phyloP scores from a whole-genome alignment of 2,113 vertebrate species.

The Bubo blakistoni region DNA sequence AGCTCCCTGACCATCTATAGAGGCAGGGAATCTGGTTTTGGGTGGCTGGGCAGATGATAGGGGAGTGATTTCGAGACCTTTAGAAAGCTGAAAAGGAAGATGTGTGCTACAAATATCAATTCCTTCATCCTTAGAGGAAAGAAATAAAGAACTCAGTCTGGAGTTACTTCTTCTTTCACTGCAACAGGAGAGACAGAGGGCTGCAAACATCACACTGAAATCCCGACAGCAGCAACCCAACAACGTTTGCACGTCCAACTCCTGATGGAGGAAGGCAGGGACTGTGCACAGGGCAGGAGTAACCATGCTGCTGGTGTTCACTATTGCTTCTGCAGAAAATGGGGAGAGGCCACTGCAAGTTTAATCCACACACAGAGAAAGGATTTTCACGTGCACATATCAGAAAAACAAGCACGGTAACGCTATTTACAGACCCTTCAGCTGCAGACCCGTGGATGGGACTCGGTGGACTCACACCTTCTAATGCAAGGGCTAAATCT shows the following conservation, averaged over 20 bases:
- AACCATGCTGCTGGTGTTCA: rapidly evolving
- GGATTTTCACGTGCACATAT: not conserved
- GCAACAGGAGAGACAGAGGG: not conserved
- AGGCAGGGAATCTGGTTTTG: not conserved
- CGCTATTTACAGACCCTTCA: not conserved
- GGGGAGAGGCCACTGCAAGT: not conserved
- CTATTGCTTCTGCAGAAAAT: not conserved
- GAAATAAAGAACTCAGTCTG: not conserved
- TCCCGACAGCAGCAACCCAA: not conserved
- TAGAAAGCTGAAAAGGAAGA: not conserved
- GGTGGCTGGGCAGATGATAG: not conserved
- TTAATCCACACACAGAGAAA: not conserved
- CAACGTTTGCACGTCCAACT: rapidly evolving
- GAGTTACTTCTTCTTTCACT: not conserved
- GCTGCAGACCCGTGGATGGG: not conserved
- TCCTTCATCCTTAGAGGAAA: not conserved
- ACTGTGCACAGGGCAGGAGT: not conserved
- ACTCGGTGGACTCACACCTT: not conserved
- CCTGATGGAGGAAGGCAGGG: not conserved
- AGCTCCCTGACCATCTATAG: not conserved
- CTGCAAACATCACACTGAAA: not conserved
- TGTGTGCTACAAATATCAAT: not conserved
- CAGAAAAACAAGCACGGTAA: not conserved
- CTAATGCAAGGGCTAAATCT: not conserved
- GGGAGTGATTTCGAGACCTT: not conserved